A percentile compares a stretch with the other conserved stretches of the same genome.
Evolutionary conservation across 2,797 vertebrate species (phyloP).

Genomic region (Simalia tracyae): DNA sequence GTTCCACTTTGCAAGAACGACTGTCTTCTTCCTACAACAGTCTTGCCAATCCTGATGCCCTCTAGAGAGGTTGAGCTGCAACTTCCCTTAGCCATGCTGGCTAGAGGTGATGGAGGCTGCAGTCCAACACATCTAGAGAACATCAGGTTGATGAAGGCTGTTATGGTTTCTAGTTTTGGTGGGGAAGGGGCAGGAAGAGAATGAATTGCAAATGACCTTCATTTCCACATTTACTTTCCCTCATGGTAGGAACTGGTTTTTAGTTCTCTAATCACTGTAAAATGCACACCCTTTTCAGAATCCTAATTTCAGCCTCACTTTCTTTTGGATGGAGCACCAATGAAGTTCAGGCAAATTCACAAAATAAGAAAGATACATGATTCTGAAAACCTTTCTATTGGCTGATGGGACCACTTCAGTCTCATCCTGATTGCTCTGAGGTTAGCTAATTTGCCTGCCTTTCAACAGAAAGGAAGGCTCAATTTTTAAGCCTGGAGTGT

Average conservation of each 20-base stretch:
- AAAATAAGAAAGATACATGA: neutral
- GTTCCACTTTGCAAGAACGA: neutral
- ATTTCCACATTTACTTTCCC: neutral
- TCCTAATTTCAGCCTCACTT: neutral
- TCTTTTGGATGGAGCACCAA: neutral
- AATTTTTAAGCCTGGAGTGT: neutral
- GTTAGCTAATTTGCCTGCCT: neutral
- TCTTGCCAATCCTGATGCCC: neutral
- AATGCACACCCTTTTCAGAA: neutral
- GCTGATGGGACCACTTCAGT: neutral
- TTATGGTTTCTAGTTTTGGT: neutral
- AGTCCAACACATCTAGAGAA: neutral
- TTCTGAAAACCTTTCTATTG: neutral
- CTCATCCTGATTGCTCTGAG: neutral
- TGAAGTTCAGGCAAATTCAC: neutral
- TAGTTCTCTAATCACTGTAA: neutral
- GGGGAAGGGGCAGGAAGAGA: neutral
- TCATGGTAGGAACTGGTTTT: neutral
- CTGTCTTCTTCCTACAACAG: neutral
- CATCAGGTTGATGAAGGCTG: neutral
- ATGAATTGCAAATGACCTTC: neutral
- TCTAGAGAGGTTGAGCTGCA: too few species aligned
- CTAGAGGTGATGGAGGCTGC: neutral
- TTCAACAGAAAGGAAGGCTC: neutral
- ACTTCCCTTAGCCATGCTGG: neutral